Conservation (phyloP, 2,113 vertebrate species). For the Chrysemys picta region DNA sequence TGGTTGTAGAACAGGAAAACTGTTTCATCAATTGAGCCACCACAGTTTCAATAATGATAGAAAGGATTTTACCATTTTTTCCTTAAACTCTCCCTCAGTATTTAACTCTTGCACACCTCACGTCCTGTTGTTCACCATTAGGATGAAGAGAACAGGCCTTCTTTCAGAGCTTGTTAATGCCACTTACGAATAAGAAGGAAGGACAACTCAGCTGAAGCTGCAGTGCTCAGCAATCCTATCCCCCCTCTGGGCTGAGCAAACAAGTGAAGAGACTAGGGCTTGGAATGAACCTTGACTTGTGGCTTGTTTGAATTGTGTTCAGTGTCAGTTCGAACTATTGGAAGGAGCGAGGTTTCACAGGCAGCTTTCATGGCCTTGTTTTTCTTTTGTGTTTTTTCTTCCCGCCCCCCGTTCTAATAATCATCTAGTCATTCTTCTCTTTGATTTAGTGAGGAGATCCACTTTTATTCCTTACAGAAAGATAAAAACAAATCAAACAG, state of each 20-base stretch:
- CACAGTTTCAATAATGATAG: neutral
- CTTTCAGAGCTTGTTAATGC: constrained; percentile 12
- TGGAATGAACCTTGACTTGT: neutral
- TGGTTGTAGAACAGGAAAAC: neutral
- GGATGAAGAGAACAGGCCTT: neutral
- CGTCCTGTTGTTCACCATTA: neutral
- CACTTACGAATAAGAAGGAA: neutral
- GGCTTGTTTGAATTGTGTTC: neutral
- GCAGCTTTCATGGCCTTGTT: neutral
- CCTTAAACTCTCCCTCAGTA: fast-evolving
- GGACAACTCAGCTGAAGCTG: neutral
- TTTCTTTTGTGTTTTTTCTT: constrained; percentile 10
- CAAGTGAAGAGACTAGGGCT: neutral
- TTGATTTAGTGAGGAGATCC: neutral
- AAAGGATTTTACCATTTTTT: neutral
- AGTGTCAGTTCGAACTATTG: neutral
- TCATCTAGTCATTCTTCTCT: constrained; percentile 4
- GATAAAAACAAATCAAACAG: constrained; percentile 15
- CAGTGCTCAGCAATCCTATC: neutral
- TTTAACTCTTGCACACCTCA: neutral
- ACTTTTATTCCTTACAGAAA: constrained; percentile 24
- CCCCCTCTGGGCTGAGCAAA: constrained; percentile 6
- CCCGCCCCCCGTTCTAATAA: neutral
- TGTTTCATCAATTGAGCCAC: neutral
- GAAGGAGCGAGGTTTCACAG: neutral